Base-by-base conservation (phyloP, 2,888 invertebrate species). In the Meandrusa payeni region DNA sequence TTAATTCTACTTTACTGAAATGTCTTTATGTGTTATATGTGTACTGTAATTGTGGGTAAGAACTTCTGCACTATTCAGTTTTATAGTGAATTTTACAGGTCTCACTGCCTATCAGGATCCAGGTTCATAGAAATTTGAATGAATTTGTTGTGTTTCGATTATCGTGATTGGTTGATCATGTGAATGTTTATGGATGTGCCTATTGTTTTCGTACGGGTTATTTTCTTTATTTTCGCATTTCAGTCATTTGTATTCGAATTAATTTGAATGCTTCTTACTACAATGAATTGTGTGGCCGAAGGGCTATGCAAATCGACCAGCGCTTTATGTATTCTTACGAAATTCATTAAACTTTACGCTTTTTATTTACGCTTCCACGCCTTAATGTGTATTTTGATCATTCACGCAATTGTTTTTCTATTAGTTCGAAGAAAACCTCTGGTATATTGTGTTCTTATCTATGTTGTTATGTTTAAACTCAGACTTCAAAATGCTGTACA, bases 11-110 rank as follows among this genome's bases (percentile, higher is more conserved):
- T n/a, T n/a, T n/a, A n/a, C n/a, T n/a, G n/a, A n/a, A n/a, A n/a
- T n/a, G n/a, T n/a, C n/a, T n/a, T n/a, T n/a, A n/a, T n/a, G n/a
- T n/a, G n/a, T n/a, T n/a, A n/a, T n/a, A n/a, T n/a, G n/a, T n/a
- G n/a, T n/a, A n/a, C n/a, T n/a, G n/a, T n/a, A n/a, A n/a, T 26
- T 19, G 7, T 11, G 2, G 9, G 11, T 20, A 33, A 61, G 82
- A 80, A 79, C 71, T 79, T 64, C 69, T 62, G 61, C 76, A 72
- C 76, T 78, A 87, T 87, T 87, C 70, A 87, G 87, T 72, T 74
- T 69, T 83, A 67, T 68, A 88, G 87, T 87, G 66, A 87, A 86
- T 78, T 87, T 88, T 87, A 49, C 88, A 88, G 88, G 88, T 88
- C 88, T 88, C 58, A 76, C 85, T 63, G 59, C 86, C 41, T 88